phyloP scores from a whole-genome alignment of 2,113 vertebrate species.

The Theristicus caerulescens region DNA sequence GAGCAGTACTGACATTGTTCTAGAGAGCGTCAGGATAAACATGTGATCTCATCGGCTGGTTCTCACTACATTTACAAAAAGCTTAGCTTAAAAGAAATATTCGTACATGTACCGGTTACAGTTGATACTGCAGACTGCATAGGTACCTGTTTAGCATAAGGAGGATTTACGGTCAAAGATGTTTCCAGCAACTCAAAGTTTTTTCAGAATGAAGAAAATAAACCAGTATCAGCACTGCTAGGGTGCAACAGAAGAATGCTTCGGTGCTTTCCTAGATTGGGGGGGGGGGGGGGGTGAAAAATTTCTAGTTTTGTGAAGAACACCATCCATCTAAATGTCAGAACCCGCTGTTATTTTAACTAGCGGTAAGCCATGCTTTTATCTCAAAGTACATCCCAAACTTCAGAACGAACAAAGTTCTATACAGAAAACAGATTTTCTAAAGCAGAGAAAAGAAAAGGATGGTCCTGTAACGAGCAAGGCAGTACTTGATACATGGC shows the following conservation, averaged over 20 bases:
- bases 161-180: neutral
- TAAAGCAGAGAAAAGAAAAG: neutral
- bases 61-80: neutral
- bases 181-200: neutral
- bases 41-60: neutral
- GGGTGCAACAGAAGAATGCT: neutral
- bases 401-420: neutral
- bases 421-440: neutral
- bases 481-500: constrained; percentile 7
- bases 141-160: neutral
- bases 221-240: neutral
- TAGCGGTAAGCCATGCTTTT: neutral
- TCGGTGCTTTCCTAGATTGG: neutral
- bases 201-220: neutral
- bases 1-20: accelerated
- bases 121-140: neutral
- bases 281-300: neutral
- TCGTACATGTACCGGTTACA: neutral
- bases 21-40: neutral
- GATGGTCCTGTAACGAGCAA: neutral
- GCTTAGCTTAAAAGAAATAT: neutral
- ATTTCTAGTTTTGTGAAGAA: neutral
- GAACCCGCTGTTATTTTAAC: neutral
- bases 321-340: neutral
- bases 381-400: neutral